Percentiles rank a stretch among this genome's conserved stretches.
Conservation (phyloP, 2,888 invertebrate species). For the Drosophila dives region DNA sequence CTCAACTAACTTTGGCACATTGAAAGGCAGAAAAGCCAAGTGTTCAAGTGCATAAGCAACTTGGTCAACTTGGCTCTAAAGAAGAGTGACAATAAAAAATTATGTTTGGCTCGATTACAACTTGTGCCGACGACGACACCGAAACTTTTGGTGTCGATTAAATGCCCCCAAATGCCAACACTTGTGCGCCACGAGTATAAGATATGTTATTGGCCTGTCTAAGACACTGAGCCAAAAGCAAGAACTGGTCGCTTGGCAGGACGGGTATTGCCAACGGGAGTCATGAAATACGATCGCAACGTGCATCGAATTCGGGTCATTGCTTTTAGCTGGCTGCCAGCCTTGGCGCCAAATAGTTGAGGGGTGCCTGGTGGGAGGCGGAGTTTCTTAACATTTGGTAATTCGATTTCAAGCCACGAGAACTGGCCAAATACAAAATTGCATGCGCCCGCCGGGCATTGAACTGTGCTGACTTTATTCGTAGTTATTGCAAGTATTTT, state of each 20-base stretch:
- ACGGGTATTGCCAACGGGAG: conserved; percentile 28
- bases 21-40: conserved; percentile 40
- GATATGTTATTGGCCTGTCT: conserved; percentile 16
- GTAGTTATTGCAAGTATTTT: conserved; percentile 29
- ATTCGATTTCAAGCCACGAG: conserved; percentile 61
- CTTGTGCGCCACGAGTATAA: conserved; percentile 24
- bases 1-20: conserved; percentile 3
- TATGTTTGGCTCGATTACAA: conserved; percentile 61
- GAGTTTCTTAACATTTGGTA: conserved; percentile 63
- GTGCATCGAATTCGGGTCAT: conserved; percentile 79
- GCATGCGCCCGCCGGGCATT: conserved; percentile 56
- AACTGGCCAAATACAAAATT: conserved; percentile 45
- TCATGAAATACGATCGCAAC: conserved; percentile 67
- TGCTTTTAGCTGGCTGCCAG: conserved; percentile 31
- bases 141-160: conserved; percentile 61
- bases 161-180: conserved; percentile 68
- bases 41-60: conserved; percentile 71
- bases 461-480: conserved; percentile 51
- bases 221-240: conserved; percentile 1
- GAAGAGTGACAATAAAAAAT: conserved; percentile 59
- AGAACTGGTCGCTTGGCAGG: conserved; percentile 11
- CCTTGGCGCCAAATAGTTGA: conserved; percentile 42
- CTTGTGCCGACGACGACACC: conserved; percentile 25
- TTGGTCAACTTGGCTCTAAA: conserved; percentile 61
- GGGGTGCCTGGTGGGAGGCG: conserved; percentile 10